Evolutionary conservation across 2,113 vertebrate species (phyloP).

Genomic region (Psophia crepitans): DNA sequence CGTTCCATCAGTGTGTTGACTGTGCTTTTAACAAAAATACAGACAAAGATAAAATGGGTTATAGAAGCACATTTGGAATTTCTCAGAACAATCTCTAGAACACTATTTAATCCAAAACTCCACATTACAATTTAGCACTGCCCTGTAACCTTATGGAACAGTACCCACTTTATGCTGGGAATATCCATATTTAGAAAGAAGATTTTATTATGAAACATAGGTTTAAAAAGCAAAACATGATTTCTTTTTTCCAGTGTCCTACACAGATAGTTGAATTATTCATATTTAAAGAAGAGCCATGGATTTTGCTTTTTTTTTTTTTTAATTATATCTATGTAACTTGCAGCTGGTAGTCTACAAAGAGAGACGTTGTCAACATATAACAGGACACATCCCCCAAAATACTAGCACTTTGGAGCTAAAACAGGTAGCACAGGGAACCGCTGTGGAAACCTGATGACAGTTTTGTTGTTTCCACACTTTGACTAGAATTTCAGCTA

Average conservation of each 20-base stretch:
- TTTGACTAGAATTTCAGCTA: neutral
- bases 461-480: neutral
- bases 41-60: neutral
- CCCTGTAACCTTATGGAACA: neutral
- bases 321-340: neutral
- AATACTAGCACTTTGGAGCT: neutral
- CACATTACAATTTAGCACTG: neutral
- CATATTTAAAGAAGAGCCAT: neutral
- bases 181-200: neutral
- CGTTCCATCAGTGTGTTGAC: neutral
- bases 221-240: neutral
- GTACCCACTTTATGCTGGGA: neutral
- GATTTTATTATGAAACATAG: neutral
- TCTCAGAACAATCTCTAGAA: neutral
- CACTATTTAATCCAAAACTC: neutral
- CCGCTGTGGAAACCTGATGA: neutral
- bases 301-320: neutral
- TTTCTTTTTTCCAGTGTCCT: neutral
- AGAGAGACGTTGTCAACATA: neutral
- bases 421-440: neutral
- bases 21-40: neutral
- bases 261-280: neutral
- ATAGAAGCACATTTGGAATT: neutral
- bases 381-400: neutral
- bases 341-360: slow-evolving; percentile 21